Evolutionary conservation across 2,113 vertebrate genomes (phyloP).

Genomic region (Gobiocypris rarus): DNA sequence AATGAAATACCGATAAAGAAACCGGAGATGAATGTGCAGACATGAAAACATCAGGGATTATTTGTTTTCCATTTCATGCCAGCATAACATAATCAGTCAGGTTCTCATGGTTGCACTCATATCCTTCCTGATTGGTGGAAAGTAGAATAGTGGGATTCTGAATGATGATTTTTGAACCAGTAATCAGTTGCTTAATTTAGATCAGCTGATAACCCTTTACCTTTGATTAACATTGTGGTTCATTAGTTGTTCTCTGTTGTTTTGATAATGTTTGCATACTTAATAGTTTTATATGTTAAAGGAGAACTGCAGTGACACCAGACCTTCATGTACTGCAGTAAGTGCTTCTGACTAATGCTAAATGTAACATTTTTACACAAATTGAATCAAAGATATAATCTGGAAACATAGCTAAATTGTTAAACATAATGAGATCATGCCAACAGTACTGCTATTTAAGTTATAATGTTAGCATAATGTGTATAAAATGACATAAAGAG

Average conservation of each 20-base stretch:
- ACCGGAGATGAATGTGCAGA: slow-evolving; percentile 18
- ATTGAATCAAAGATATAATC: neutral
- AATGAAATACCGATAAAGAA: slow-evolving; percentile 7
- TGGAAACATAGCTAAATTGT: neutral
- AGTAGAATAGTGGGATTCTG: neutral
- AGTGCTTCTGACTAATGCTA: neutral
- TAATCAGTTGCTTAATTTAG: neutral
- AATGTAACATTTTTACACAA: neutral
- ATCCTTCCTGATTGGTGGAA: slow-evolving; percentile 4
- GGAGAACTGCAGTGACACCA: neutral
- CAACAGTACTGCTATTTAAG: slow-evolving; percentile 3
- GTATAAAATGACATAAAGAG: neutral
- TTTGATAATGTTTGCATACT: neutral
- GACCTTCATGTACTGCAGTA: neutral
- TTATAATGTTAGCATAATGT: neutral
- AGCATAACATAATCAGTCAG: slow-evolving; percentile 1
- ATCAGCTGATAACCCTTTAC: neutral
- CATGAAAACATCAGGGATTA: slow-evolving; percentile 21
- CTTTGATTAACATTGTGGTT: too few species aligned
- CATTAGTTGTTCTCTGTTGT: neutral
- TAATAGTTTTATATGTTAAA: neutral
- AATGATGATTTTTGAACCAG: neutral
- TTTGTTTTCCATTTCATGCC: slow-evolving; percentile 26
- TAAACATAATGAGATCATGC: neutral
- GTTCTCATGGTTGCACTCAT: slow-evolving; percentile 2